phyloP scores from a whole-genome alignment of 2,888 invertebrate species.

The Melinopterus prodromus region DNA sequence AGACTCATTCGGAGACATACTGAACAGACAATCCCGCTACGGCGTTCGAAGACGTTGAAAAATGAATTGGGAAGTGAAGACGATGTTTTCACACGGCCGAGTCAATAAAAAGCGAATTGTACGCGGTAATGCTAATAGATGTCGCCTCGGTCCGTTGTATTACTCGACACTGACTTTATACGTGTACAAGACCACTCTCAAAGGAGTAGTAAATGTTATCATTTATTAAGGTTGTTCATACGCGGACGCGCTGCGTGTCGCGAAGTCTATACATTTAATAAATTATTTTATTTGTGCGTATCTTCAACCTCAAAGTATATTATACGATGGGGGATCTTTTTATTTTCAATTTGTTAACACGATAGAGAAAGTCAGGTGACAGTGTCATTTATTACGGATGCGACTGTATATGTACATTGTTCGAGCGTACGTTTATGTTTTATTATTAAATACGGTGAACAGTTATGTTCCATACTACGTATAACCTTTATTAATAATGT shows the following conservation, averaged over 20 bases:
- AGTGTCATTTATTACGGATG: background rate
- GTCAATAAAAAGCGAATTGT: constrained; percentile 40
- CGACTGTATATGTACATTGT: background rate
- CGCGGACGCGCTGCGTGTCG: background rate
- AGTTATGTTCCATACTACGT: background rate
- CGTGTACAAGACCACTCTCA: background rate
- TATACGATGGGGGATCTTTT: background rate
- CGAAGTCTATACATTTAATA: background rate
- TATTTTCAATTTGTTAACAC: background rate
- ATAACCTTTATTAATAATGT: background rate
- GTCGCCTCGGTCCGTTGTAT: constrained; percentile 31
- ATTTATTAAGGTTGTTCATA: background rate
- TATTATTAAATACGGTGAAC: background rate
- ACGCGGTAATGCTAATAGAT: constrained; percentile 43
- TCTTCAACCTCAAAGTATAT: background rate
- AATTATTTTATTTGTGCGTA: background rate
- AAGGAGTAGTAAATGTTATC: constrained; percentile 4
- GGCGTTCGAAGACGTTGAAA: background rate
- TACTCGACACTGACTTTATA: background rate
- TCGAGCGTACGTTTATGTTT: background rate
- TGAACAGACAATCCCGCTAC: background rate
- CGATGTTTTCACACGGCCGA: constrained; percentile 33
- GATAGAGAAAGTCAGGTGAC: background rate
- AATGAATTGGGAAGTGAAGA: background rate
- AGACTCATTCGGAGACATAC: background rate